Base-by-base conservation (phyloP, 2,113 vertebrate species). In the Mellivora capensis region DNA sequence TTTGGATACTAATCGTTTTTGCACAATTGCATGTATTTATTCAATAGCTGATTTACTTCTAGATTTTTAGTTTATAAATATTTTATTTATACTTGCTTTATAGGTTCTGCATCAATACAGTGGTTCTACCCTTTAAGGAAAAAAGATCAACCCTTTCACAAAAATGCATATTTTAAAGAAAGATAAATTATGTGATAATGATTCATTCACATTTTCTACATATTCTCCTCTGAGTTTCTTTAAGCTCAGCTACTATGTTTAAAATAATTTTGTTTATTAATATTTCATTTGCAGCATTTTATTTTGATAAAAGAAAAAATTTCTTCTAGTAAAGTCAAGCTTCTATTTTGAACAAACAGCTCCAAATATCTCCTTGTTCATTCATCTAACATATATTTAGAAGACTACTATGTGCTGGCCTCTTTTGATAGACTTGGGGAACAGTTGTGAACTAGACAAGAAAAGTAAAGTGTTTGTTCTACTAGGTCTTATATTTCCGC, bases 211-310 rank as follows among this genome's bases (percentile, higher is more conserved):
- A 25, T 64, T 93, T 77, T 69, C 71, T 54, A 92, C 89, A 12
- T 90, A 64, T 34, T 92, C 34, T 29, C 54, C 25, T 62, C 9
- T 79, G 87, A 74, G 64, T 95, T 87, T 97, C 77, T 76, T 82
- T 69, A 91, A 92, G 81, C 49, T 71, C 91, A 87, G 67, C 17
- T 69, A 39, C 25, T 86, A 4, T 80, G 31, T 76, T 97, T 62
- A 79, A 95, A 87, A 90, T 83, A 86, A 79, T 76, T 82, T 94
- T 82, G 39, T 23, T n/a, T 96, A 79, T 34, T 87, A 93, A 67
- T 77, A 85, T 94, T 96, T 94, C 23, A 71, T 61, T 94, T 77
- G 72, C 96, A 93, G 42, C 85, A 59, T 76, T 97, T 81, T 72
- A 34, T 57, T 93, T 88, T 90, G 31, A 17, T 61, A 6, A 39